phyloP scores from a whole-genome alignment of 2,888 invertebrate genomes.

The Tenthredo mesomela region DNA sequence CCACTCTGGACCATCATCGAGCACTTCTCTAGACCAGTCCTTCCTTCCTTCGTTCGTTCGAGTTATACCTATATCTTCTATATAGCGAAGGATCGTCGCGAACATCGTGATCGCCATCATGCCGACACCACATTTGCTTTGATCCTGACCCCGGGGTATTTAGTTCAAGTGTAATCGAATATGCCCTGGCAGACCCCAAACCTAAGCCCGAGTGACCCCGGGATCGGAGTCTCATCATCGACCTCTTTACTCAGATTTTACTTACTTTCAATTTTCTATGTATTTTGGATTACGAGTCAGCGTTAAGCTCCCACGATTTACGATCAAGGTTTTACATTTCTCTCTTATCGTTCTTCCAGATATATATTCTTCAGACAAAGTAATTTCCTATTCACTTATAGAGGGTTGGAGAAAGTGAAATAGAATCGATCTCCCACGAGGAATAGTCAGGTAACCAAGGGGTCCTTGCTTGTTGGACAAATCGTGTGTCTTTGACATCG shows the following conservation, averaged over 20 bases:
- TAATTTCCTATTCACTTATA: neutral
- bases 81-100: neutral
- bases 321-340: neutral
- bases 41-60: neutral
- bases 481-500: slow-evolving; percentile 13
- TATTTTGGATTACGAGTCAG: neutral
- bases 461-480: neutral
- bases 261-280: neutral
- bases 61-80: neutral
- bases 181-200: neutral
- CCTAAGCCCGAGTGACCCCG: neutral
- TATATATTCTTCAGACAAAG: neutral
- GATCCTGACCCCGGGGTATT: slow-evolving; percentile 35
- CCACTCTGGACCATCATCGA: slow-evolving; percentile 2
- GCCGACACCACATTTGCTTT: slow-evolving; percentile 29
- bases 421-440: neutral
- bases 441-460: neutral
- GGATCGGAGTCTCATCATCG: neutral
- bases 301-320: neutral
- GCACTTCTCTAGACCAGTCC: slow-evolving; percentile 13
- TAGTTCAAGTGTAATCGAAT: slow-evolving; percentile 32
- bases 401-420: neutral
- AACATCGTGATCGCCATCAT: neutral
- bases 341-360: neutral
- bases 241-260: neutral